Evolutionary conservation across 2,888 invertebrate species (phyloP), one percentile per base, ranked within the genome.

Genomic region (Drosophila meridiana): DNA sequence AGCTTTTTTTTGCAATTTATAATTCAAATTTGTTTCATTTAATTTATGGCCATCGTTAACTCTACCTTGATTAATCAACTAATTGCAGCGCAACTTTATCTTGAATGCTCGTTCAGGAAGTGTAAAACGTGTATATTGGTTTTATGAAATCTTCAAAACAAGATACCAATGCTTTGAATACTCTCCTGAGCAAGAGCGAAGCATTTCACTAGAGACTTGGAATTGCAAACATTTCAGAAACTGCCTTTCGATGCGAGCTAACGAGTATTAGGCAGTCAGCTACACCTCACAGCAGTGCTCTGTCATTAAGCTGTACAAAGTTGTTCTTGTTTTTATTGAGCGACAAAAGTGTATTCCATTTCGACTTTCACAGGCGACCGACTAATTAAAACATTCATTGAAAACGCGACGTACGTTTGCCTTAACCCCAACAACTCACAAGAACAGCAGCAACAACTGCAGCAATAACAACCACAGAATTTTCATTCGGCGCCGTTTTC

Each of bases 311-410:
- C n/a, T 20, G 13, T 11, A 52, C 20, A 52, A 52, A 32, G 32
- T 20, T 34, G 50, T 52, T 50, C 32, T 9, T 32, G 32, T n/a
- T 52, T 52, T 52, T 36, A 52, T 52, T 52, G 52, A 13, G 34
- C 34, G 52, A 26, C 52, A 36, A 36, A 34, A 52, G 28, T 30
- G 36, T 45, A 47, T 61, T 61, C 42, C 50, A 55, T 56, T 59
- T 70, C 38, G 47, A 63, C 60, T 59, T 64, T 70, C 55, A 76
- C 69, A 70, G 56, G 28, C 60, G 40, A 43, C 8, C 59, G 34
- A 56, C 69, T 79, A 87, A 83, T 87, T 78, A 79, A 87, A 79
- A 71, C 82, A 84, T 76, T 58, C 57, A 79, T 59, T 69, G 76
- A 76, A 65, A 67, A 62, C 64, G 65, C 56, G 58, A 52, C 42